These are phyloP conservation scores for Drosophila busckii DNA, from an alignment of 1,140 invertebrate genomes.

Conservation along the genomic window DNA sequence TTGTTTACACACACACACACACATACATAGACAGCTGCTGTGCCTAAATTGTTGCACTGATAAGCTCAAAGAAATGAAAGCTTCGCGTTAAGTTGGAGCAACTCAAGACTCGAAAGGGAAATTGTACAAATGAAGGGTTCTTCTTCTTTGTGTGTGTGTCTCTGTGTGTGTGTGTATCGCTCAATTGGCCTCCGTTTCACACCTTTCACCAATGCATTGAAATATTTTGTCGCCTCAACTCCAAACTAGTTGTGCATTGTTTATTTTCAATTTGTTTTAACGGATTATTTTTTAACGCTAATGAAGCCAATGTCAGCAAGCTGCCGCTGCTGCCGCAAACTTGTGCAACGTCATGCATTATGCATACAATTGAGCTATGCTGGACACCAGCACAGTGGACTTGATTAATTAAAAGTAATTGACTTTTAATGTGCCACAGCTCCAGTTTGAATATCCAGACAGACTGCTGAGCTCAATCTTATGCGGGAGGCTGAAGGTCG, in stretches of 20 bases:
- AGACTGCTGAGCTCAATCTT: background rate
- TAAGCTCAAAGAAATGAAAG: no score
- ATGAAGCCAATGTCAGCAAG: slow-evolving; percentile 55
- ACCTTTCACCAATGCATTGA: slow-evolving; percentile 35
- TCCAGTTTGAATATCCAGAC: background rate
- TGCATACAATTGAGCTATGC: no score
- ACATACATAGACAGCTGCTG: no score
- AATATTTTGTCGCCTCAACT: no score
- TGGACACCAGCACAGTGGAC: slow-evolving; percentile 9
- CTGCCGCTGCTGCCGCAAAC: background rate
- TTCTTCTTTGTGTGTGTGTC: no score
- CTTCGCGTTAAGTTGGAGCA: no score
- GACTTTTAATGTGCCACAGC: slow-evolving; percentile 60
- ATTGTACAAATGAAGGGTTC: no score
- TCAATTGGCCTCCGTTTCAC: slow-evolving; percentile 23
- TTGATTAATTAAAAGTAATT: slow-evolving; percentile 75
- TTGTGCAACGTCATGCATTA: slow-evolving; percentile 67
- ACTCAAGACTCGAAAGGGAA: no score
- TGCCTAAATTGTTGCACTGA: no score
- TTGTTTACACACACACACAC: no score
- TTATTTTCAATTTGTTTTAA: slow-evolving; percentile 53
- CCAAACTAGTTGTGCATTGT: background rate
- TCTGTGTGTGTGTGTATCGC: no score
- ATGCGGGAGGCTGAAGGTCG: slow-evolving; percentile 50
- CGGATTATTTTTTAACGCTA: slow-evolving; percentile 51